phyloP scores from a whole-genome alignment of 2,797 vertebrate genomes.

The Labeo calbasu region DNA sequence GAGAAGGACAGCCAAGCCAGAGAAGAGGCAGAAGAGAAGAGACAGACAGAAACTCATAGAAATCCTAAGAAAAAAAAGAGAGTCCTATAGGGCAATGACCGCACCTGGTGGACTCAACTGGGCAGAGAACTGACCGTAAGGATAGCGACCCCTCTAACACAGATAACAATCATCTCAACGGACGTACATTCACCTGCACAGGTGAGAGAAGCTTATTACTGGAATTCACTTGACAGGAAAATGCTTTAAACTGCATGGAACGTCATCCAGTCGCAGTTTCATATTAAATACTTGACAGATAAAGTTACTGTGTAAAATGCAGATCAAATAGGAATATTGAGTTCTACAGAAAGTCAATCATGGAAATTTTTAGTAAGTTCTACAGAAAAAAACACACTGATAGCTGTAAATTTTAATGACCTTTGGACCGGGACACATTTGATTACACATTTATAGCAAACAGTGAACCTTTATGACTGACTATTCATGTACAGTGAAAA shows the following conservation, averaged over 20 bases:
- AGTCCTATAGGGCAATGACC: slow-evolving; percentile 42
- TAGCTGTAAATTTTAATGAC: slow-evolving; percentile 7
- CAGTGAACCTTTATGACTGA: slow-evolving; percentile 42
- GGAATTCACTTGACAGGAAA: background rate
- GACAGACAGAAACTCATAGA: slow-evolving; percentile 44
- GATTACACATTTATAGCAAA: slow-evolving; percentile 44
- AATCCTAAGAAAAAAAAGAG: slow-evolving; percentile 64
- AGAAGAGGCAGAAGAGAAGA: slow-evolving; percentile 51
- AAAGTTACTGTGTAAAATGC: background rate
- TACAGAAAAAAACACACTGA: background rate
- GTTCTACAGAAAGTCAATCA: background rate
- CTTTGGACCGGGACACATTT: slow-evolving; percentile 38
- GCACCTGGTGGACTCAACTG: slow-evolving; percentile 36
- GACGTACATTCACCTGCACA: slow-evolving; percentile 50
- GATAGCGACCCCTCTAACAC: slow-evolving; percentile 46
- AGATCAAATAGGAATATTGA: background rate
- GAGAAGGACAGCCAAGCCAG: slow-evolving; percentile 57
- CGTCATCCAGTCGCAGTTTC: background rate
- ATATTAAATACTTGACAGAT: too few relatives aligned
- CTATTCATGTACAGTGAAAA: slow-evolving; percentile 2
- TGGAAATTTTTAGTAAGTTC: background rate
- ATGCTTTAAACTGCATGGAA: background rate
- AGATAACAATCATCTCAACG: slow-evolving; percentile 25
- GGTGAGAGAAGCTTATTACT: slow-evolving; percentile 51
- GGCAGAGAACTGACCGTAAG: slow-evolving; percentile 40